Evolutionary conservation across 2,797 vertebrate species (phyloP).

Genomic region (Gymnoscopelus microlampas): DNA sequence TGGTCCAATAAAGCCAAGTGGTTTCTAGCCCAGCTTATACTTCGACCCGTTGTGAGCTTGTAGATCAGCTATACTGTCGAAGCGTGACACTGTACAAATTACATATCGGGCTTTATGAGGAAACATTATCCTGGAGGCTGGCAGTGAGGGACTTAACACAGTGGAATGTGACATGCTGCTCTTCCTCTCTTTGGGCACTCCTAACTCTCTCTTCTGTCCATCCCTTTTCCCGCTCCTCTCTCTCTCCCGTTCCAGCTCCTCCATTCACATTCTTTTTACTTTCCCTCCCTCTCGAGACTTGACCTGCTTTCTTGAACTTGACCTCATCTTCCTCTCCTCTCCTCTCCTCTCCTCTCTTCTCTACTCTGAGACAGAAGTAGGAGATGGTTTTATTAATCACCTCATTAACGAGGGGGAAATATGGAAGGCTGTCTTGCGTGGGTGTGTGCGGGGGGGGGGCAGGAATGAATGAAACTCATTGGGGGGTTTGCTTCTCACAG

Average conservation of each 20-base stretch:
- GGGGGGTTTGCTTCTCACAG: neutral
- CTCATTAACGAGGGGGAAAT: slow-evolving; percentile 51
- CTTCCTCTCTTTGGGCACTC: neutral
- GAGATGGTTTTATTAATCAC: slow-evolving; percentile 63
- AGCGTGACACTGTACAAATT: too few relatives aligned
- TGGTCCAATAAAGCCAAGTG: neutral
- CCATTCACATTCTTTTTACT: slow-evolving; percentile 28
- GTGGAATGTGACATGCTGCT: neutral
- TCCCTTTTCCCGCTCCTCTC: neutral
- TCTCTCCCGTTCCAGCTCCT: too few relatives aligned
- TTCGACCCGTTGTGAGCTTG: too few relatives aligned
- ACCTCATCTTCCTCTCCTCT: slow-evolving; percentile 37
- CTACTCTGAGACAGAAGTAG: slow-evolving; percentile 17
- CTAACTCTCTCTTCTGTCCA: neutral
- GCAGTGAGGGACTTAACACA: neutral
- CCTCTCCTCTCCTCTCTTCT: neutral
- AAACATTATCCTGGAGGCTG: neutral
- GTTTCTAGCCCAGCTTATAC: neutral
- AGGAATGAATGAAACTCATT: slow-evolving; percentile 15
- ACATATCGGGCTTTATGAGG: neutral
- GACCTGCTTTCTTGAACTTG: slow-evolving; percentile 72
- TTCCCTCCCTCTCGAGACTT: slow-evolving; percentile 60
- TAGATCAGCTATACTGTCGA: too few relatives aligned
- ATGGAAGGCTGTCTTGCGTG: slow-evolving; percentile 41
- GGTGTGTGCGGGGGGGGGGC: slow-evolving; percentile 7